A percentile compares a stretch with the other conserved stretches of the same genome.
phyloP scores from a whole-genome alignment of 2,113 vertebrate genomes.

The Leucoraja erinaceus region DNA sequence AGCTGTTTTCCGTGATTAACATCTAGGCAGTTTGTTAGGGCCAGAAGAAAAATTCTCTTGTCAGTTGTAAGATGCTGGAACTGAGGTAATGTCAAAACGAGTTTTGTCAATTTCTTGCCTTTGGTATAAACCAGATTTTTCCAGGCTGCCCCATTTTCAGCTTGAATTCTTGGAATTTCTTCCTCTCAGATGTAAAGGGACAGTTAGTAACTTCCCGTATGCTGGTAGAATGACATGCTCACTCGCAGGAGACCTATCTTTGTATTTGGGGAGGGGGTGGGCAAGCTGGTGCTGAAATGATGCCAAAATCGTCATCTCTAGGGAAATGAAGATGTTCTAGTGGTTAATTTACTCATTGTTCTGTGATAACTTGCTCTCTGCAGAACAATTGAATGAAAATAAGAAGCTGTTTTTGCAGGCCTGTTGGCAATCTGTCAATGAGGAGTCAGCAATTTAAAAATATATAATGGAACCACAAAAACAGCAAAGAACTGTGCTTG shows the following conservation, averaged over 20 bases:
- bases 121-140: not conserved
- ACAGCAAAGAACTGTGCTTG: not conserved
- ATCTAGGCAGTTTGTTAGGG: not conserved
- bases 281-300: not conserved
- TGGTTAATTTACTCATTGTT: not conserved
- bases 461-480: not conserved
- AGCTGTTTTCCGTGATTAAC: not conserved
- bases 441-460: not conserved
- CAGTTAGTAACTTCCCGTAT: not conserved
- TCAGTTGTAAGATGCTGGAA: not conserved
- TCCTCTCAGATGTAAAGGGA: not conserved
- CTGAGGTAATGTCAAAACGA: not conserved
- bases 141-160: not conserved
- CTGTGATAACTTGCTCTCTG: not conserved
- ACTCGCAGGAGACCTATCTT: not conserved
- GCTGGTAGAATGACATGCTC: not conserved
- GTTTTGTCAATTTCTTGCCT: not conserved
- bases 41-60: not conserved
- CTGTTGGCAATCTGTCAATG: not conserved
- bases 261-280: no score
- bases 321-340: not conserved
- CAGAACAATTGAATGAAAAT: not conserved
- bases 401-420: not conserved
- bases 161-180: not conserved
- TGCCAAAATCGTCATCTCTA: not conserved